These are phyloP conservation scores for Phthorimaea operculella DNA, from an alignment of 1,140 invertebrate genomes.

Conservation along the genomic window DNA sequence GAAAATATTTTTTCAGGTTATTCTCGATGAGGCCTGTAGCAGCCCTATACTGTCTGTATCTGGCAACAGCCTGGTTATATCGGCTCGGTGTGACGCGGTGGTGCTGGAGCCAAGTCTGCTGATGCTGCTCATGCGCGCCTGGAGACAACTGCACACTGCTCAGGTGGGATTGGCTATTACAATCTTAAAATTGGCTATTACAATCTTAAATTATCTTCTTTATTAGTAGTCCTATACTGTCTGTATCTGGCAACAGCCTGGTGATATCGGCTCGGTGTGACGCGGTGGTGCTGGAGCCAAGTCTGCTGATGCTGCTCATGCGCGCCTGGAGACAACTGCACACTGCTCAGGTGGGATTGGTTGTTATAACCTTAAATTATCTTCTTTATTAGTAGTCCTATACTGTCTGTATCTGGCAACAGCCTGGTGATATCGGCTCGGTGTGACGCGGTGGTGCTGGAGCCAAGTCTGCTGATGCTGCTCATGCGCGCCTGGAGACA, in stretches of 20 bases:
- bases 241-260: conserved; percentile 46
- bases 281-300: conserved; percentile 65
- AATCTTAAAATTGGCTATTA: conserved; percentile 1
- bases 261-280: conserved; percentile 8
- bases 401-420: conserved; percentile 55
- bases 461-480: conserved; percentile 68
- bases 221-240: too few relatives aligned
- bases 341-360: conserved; percentile 20
- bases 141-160: conserved; percentile 57
- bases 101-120: conserved; percentile 70
- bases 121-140: conserved; percentile 68
- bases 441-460: conserved; percentile 44
- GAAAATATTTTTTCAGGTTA: conserved; percentile 51
- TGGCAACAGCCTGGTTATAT: conserved; percentile 33
- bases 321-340: conserved; percentile 68
- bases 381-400: conserved; percentile 58
- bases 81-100: conserved; percentile 6
- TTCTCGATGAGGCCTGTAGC: conserved; percentile 70
- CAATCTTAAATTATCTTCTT: too few relatives aligned
- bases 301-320: conserved; percentile 68
- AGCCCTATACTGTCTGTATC: conserved; percentile 59
- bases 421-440: conserved; percentile 24
- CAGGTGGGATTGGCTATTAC: conserved; percentile 15
- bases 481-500: conserved; percentile 70
- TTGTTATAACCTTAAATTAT: not conserved